Conservation (phyloP, 2,797 vertebrate genomes). For the Heliangelus exortis region DNA sequence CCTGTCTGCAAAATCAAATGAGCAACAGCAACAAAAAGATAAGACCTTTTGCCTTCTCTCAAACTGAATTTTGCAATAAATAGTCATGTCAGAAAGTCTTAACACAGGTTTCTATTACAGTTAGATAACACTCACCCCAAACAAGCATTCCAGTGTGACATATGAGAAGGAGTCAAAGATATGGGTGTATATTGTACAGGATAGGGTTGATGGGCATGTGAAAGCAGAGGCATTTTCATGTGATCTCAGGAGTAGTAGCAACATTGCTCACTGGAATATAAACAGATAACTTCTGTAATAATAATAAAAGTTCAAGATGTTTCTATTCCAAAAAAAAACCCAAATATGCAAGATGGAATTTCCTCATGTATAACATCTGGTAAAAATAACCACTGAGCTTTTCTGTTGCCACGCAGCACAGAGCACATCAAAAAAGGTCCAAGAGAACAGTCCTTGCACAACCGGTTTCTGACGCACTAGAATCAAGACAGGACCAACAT, state of each 20-base stretch:
- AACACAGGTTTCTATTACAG: neutral
- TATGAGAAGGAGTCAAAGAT: neutral
- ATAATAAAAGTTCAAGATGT: constrained; percentile 30
- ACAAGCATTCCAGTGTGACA: neutral
- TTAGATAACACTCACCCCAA: neutral
- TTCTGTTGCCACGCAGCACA: neutral
- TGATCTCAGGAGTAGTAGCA: neutral
- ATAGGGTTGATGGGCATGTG: neutral
- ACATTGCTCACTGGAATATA: neutral
- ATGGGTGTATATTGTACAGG: neutral
- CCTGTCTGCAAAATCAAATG: neutral
- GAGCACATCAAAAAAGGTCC: neutral
- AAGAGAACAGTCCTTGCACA: neutral
- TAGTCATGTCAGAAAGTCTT: neutral
- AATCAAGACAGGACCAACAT: neutral
- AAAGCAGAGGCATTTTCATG: neutral
- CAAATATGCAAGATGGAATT: constrained; percentile 40
- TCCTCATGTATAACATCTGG: constrained; percentile 43
- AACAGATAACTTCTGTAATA: constrained; percentile 25
- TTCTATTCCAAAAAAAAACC: neutral
- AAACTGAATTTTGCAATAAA: neutral
- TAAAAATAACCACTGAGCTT: neutral
- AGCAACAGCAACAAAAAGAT: neutral
- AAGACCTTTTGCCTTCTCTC: neutral
- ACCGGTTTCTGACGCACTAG: neutral